phyloP scores from a whole-genome alignment of 37 sponge, comb jelly and placozoan genomes.

The Sycon ciliatum region DNA sequence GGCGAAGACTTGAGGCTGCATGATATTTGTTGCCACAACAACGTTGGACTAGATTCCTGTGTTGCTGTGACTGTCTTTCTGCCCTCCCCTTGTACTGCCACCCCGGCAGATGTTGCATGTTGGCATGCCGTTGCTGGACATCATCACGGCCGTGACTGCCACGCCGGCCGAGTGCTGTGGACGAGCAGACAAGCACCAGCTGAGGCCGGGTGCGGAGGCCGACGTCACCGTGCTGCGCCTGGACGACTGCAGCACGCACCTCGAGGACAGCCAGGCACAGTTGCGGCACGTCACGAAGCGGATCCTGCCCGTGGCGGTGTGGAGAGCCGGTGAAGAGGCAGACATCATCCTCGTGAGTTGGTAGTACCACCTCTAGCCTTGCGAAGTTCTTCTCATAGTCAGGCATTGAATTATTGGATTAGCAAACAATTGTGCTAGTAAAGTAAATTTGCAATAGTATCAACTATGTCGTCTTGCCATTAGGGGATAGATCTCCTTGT shows the following conservation, averaged over 20 bases:
- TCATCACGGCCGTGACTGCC: constrained; percentile 31
- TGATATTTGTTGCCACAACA: no score
- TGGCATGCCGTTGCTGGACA: constrained; percentile 38
- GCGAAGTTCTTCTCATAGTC: no score
- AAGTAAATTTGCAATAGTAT: no score
- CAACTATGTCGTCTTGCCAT: no score
- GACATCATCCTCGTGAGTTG: no score
- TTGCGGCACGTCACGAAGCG: constrained; percentile 23
- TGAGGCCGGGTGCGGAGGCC: constrained; percentile 19
- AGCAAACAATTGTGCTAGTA: no score
- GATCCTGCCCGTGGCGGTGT: constrained; percentile 29
- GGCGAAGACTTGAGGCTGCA: no score
- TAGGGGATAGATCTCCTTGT: no score
- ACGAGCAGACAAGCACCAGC: background rate
- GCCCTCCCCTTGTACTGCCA: background rate
- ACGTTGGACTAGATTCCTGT: no score
- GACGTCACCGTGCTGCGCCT: constrained; percentile 37
- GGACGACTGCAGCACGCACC: constrained; percentile 12
- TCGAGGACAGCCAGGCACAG: constrained; percentile 33
- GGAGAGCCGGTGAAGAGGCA: constrained; percentile 24
- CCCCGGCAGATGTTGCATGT: constrained; percentile 17
- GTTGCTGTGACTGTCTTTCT: background rate
- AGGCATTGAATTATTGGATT: no score
- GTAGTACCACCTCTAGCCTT: no score
- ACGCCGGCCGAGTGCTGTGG: constrained; percentile 24